phyloP scores from a whole-genome alignment of 92 coral and sea anemone species.

The Zoanthus solanderi region DNA sequence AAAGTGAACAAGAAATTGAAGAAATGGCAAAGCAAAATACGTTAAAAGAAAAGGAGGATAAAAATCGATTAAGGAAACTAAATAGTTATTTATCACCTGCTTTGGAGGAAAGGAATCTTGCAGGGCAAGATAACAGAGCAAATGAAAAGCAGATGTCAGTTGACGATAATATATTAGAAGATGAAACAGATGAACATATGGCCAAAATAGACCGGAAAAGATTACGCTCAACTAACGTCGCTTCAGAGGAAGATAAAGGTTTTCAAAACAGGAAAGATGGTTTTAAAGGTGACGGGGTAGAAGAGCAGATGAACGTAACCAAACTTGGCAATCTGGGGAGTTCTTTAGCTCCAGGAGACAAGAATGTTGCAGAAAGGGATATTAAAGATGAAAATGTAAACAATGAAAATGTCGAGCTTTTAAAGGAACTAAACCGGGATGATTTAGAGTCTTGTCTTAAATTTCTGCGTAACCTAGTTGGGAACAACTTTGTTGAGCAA shows the following conservation, averaged over 20 bases:
- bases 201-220: background rate
- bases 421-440: slow-evolving; percentile 47
- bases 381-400: background rate
- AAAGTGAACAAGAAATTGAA: background rate
- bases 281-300: background rate
- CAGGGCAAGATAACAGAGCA: background rate
- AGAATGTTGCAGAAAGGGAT: background rate
- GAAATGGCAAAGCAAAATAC: background rate
- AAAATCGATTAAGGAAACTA: background rate
- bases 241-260: background rate
- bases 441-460: slow-evolving; percentile 67
- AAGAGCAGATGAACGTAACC: background rate
- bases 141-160: background rate
- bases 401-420: slow-evolving; percentile 28
- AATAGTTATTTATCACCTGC: background rate
- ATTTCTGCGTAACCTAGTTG: slow-evolving; percentile 78
- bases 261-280: background rate
- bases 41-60: background rate
- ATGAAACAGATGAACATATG: no score
- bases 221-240: background rate
- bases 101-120: background rate
- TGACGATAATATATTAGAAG: no score
- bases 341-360: background rate
- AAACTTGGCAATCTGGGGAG: background rate
- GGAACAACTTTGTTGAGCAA: slow-evolving; percentile 82